Conservation (phyloP, 2,888 invertebrate genomes). For the Caenorhabditis macrosperma region DNA sequence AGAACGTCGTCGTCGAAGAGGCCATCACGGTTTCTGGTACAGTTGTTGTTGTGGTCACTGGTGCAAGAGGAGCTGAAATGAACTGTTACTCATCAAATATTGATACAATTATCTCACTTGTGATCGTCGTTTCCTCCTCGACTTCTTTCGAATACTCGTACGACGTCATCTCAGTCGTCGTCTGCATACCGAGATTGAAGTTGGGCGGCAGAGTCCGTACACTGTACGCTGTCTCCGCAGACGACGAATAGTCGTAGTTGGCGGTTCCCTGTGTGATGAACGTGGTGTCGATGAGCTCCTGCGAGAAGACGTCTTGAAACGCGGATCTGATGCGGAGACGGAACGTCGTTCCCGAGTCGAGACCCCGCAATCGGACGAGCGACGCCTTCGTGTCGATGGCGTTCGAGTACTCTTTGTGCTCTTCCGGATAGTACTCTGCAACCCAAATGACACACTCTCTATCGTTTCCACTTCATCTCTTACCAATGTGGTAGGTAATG, state of each 20-base stretch:
- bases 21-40: neutral
- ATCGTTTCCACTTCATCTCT: neutral
- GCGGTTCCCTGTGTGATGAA: slow-evolving; percentile 69
- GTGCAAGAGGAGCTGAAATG: slow-evolving; percentile 29
- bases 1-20: slow-evolving; percentile 7
- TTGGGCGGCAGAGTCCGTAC: slow-evolving; percentile 67
- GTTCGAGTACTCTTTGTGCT: slow-evolving; percentile 72
- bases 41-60: slow-evolving; percentile 20
- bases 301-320: slow-evolving; percentile 69
- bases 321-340: slow-evolving; percentile 65
- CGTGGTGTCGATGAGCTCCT: slow-evolving; percentile 65
- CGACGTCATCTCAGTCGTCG: slow-evolving; percentile 42
- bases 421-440: slow-evolving; percentile 74
- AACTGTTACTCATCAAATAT: neutral
- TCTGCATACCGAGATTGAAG: slow-evolving; percentile 59
- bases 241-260: slow-evolving; percentile 65
- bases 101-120: slow-evolving; percentile 17
- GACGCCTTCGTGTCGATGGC: slow-evolving; percentile 75
- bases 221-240: slow-evolving; percentile 63
- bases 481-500: slow-evolving; percentile 63
- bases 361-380: slow-evolving; percentile 69
- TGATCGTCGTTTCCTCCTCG: slow-evolving; percentile 22
- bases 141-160: slow-evolving; percentile 58
- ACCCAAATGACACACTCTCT: no score
- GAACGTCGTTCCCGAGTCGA: slow-evolving; percentile 73